Conservation (phyloP, 2,797 vertebrate species). For the Poeciliopsis gracilis region DNA sequence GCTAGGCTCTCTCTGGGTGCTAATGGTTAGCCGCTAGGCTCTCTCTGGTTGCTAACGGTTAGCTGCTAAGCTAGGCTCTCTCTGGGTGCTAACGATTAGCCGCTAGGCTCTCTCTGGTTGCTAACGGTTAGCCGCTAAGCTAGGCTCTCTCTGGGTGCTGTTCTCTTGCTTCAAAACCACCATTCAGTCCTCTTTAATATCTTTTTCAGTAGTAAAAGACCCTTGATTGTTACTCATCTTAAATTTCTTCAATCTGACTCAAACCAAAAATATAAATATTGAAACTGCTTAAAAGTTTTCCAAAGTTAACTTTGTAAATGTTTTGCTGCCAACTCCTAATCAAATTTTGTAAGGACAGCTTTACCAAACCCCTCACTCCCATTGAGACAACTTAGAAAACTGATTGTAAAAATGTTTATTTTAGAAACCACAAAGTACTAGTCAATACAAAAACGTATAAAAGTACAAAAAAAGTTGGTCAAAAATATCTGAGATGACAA, state of each 20-base stretch:
- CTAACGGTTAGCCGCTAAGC: too few species aligned
- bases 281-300: too few species aligned
- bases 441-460: slow-evolving; percentile 76
- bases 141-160: too few species aligned
- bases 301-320: background rate
- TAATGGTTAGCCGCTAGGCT: too few species aligned
- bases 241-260: background rate
- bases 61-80: too few species aligned
- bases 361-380: too few species aligned
- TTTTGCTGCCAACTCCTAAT: background rate
- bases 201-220: background rate
- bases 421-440: slow-evolving; percentile 71
- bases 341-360: too few species aligned
- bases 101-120: too few species aligned
- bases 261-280: background rate
- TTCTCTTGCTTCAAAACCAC: background rate
- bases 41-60: too few species aligned
- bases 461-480: slow-evolving; percentile 69
- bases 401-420: slow-evolving; percentile 56
- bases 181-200: background rate
- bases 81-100: too few species aligned
- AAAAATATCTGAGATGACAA: slow-evolving; percentile 76
- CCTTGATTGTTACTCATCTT: background rate
- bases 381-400: background rate
- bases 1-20: too few species aligned